phyloP scores from a whole-genome alignment of 1,140 invertebrate species.

The Ceratoteleas bidentatus region DNA sequence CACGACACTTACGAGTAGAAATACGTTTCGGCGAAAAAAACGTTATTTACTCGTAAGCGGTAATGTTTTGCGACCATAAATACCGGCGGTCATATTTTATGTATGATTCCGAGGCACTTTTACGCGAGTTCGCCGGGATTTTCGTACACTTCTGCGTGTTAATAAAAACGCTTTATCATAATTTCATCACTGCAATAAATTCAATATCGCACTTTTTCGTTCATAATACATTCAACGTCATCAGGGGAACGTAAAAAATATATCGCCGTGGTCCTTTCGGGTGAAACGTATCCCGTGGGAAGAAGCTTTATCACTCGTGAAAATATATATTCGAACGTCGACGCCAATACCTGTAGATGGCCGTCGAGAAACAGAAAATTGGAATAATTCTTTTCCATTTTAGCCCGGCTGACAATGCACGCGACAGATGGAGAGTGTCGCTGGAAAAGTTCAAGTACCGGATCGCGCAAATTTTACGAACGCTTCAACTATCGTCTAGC shows the following conservation, averaged over 20 bases:
- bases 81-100: slow-evolving; percentile 23
- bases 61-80: slow-evolving; percentile 11
- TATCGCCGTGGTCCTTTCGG: slow-evolving; percentile 9
- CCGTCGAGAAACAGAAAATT: slow-evolving; percentile 30
- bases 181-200: slow-evolving; percentile 20
- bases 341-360: slow-evolving; percentile 9
- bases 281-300: slow-evolving; percentile 6
- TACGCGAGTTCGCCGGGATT: slow-evolving; percentile 12
- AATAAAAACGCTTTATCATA: slow-evolving; percentile 33
- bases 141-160: slow-evolving; percentile 11
- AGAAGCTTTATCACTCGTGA: slow-evolving; percentile 25
- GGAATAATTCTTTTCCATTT: slow-evolving; percentile 31
- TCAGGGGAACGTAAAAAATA: slow-evolving; percentile 7
- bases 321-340: slow-evolving; percentile 9
- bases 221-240: slow-evolving; percentile 16
- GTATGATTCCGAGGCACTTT: slow-evolving; percentile 12
- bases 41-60: slow-evolving; percentile 7
- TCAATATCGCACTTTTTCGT: slow-evolving; percentile 12
- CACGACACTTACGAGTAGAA: background rate
- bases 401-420: slow-evolving; percentile 5
- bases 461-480: slow-evolving; percentile 17
- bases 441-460: slow-evolving; percentile 27
- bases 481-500: slow-evolving; percentile 5
- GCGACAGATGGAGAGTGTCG: background rate
- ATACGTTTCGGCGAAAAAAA: background rate